Percentiles rank a stretch among this genome's conserved stretches.
Evolutionary conservation across 92 coral and sea anemone genomes (phyloP).

Genomic region (Palythoa heliodiscus): DNA sequence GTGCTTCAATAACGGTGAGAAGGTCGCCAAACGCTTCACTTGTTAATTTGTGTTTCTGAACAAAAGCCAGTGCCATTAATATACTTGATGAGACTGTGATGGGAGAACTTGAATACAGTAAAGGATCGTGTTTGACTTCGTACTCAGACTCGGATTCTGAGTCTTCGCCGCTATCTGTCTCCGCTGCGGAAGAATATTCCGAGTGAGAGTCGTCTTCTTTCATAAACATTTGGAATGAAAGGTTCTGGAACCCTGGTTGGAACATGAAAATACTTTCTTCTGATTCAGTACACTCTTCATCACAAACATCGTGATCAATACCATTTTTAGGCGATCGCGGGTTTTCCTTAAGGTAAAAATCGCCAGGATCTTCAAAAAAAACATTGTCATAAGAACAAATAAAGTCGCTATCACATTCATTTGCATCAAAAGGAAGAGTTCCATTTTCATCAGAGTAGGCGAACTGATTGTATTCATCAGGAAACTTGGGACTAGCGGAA

Average conservation of each 20-base stretch:
- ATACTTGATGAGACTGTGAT: constrained; percentile 60
- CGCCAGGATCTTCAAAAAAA: neutral
- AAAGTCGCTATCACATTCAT: neutral
- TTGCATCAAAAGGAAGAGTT: neutral
- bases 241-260: neutral
- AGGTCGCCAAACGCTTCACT: constrained; percentile 57
- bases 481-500: neutral
- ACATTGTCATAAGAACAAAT: neutral
- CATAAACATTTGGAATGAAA: neutral
- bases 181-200: constrained; percentile 40
- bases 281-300: neutral
- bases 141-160: constrained; percentile 16
- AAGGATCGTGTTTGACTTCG: constrained; percentile 33
- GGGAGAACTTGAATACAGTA: constrained; percentile 54
- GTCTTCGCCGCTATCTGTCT: constrained; percentile 20
- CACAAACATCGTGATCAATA: neutral
- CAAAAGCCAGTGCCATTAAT: constrained; percentile 55
- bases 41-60: constrained; percentile 60
- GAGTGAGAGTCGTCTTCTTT: neutral
- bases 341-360: neutral
- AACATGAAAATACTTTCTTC: neutral
- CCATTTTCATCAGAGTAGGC: neutral
- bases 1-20: constrained; percentile 65
- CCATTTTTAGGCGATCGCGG: neutral
- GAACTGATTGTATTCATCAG: neutral